phyloP scores from a whole-genome alignment of 2,113 vertebrate species.

The Prunella himalayana region DNA sequence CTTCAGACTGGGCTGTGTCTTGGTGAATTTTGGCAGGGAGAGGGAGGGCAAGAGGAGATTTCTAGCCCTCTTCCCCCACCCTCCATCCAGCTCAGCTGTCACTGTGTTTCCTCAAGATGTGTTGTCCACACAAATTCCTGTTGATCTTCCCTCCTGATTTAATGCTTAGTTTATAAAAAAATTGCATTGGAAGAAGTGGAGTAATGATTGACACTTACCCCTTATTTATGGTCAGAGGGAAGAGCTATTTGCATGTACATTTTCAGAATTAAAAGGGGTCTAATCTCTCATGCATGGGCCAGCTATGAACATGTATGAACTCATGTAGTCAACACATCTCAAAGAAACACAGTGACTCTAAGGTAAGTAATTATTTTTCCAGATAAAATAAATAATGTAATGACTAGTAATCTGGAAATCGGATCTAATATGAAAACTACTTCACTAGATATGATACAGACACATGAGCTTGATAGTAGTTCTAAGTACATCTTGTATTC shows the following conservation, averaged over 20 bases:
- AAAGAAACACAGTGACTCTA: neutral
- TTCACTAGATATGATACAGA: neutral
- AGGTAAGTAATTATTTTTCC: neutral
- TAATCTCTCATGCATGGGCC: neutral
- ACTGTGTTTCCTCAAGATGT: neutral
- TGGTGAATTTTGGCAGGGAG: neutral
- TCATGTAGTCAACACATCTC: neutral
- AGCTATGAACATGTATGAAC: neutral
- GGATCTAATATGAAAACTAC: neutral
- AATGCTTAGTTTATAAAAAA: neutral
- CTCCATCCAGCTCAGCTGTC: neutral
- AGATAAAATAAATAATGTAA: neutral
- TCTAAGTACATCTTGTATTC: neutral
- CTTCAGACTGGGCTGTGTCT: neutral
- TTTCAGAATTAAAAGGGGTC: neutral
- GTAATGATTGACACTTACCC: neutral
- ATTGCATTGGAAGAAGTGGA: neutral
- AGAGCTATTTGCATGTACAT: neutral
- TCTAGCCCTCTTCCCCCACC: neutral
- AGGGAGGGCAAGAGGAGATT: neutral
- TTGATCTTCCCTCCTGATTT: neutral
- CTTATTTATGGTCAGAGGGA: neutral
- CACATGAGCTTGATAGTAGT: neutral
- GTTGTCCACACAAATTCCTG: neutral
- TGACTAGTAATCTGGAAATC: neutral